These are phyloP conservation scores for Gymnoscopelus microlampas DNA, from an alignment of 2,797 vertebrate genomes.

Conservation along the genomic window DNA sequence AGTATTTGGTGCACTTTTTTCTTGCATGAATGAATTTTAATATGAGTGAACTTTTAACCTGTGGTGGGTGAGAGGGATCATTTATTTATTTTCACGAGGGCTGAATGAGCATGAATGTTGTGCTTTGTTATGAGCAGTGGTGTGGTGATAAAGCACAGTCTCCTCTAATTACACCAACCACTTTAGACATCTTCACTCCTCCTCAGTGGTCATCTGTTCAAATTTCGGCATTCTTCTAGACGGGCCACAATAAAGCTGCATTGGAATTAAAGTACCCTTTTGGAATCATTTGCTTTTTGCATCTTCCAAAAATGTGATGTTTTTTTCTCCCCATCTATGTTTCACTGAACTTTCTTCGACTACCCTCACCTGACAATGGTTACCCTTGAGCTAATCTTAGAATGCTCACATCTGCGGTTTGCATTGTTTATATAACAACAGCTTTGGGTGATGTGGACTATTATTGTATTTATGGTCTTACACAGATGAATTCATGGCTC, in stretches of 20 bases:
- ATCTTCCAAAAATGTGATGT: not conserved
- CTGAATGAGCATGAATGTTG: conserved; percentile 31
- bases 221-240: conserved; percentile 8
- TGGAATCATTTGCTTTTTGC: not conserved
- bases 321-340: not conserved
- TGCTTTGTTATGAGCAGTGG: not conserved
- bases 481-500: conserved; percentile 23
- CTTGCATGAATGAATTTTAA: conserved; percentile 27
- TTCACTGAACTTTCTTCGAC: not conserved
- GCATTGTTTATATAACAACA: conserved; percentile 63
- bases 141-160: not conserved
- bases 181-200: conserved; percentile 4
- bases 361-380: conserved; percentile 25
- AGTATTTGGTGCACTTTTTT: conserved; percentile 15
- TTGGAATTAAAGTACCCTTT: not conserved
- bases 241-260: not conserved
- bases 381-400: conserved; percentile 22
- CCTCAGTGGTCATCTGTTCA: conserved; percentile 10
- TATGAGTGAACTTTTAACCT: conserved; percentile 57
- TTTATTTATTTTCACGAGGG: conserved; percentile 47
- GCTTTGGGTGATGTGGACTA: conserved; percentile 38
- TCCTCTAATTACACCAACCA: no score
- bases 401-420: conserved; percentile 35
- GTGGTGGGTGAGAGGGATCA: conserved; percentile 36
- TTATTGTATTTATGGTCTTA: conserved; percentile 41